Conservation (phyloP, 2,113 vertebrate genomes). For the Ictalurus punctatus region DNA sequence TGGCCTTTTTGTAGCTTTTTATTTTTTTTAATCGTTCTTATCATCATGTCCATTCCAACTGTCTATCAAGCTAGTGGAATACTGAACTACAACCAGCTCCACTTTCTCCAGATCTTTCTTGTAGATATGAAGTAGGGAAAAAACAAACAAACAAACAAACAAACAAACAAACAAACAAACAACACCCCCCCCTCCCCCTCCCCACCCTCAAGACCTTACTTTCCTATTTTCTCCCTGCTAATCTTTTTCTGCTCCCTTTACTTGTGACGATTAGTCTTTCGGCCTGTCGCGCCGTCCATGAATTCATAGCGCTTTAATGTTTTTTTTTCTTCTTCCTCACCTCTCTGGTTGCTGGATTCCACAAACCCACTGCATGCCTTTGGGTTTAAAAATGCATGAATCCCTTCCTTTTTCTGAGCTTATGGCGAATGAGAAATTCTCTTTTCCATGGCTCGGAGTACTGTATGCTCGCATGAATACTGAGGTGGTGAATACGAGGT, state of each 20-base stretch:
- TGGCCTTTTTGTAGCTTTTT: background rate
- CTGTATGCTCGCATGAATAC: background rate
- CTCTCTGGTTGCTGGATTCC: background rate
- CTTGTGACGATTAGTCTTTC: background rate
- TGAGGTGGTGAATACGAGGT: background rate
- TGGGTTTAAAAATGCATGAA: background rate
- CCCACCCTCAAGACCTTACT: background rate
- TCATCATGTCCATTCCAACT: background rate
- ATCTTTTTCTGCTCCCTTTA: background rate
- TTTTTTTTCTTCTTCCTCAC: background rate
- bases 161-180: background rate
- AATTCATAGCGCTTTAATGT: background rate
- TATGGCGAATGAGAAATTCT: constrained; percentile 19
- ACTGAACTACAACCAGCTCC: background rate
- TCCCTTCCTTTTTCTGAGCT: background rate
- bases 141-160: background rate
- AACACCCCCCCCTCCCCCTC: too few species aligned
- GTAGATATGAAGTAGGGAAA: background rate
- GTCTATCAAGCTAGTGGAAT: background rate
- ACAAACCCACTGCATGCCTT: background rate
- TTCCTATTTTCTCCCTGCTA: background rate
- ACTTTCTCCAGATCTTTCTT: background rate
- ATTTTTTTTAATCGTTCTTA: too few species aligned
- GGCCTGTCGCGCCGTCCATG: background rate
- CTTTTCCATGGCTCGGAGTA: background rate